Evolutionary conservation across 2,797 vertebrate genomes (phyloP).

Genomic region (Vespertilio murinus): DNA sequence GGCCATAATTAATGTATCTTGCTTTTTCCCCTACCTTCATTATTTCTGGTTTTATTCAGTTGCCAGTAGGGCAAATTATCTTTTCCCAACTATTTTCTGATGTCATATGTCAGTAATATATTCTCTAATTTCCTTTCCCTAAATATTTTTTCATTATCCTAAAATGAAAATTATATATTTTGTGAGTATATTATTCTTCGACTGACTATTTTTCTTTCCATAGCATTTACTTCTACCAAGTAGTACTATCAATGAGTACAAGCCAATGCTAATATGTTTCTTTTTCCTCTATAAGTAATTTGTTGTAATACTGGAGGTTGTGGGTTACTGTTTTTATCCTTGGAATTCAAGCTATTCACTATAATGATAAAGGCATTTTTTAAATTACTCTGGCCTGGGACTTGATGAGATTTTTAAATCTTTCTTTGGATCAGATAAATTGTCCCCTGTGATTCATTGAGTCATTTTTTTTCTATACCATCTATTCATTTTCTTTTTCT

Average conservation of each 20-base stretch:
- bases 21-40: neutral
- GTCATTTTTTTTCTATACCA: neutral
- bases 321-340: neutral
- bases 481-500: neutral
- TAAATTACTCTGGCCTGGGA: neutral
- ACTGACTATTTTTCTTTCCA: neutral
- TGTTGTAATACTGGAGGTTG: neutral
- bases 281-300: neutral
- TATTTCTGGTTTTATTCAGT: neutral
- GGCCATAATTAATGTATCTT: neutral
- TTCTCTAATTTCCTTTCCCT: neutral
- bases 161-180: neutral
- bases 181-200: neutral
- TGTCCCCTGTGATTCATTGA: neutral
- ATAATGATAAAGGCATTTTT: neutral
- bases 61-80: neutral
- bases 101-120: neutral
- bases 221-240: neutral
- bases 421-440: neutral
- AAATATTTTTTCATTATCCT: neutral
- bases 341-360: neutral
- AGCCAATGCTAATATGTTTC: neutral
- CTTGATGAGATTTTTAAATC: neutral
- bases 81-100: neutral
- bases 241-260: neutral